A percentile compares a stretch with the other conserved stretches of the same genome.
phyloP scores from a whole-genome alignment of 2,888 invertebrate species.

The Lordiphosa andalusiaca region DNA sequence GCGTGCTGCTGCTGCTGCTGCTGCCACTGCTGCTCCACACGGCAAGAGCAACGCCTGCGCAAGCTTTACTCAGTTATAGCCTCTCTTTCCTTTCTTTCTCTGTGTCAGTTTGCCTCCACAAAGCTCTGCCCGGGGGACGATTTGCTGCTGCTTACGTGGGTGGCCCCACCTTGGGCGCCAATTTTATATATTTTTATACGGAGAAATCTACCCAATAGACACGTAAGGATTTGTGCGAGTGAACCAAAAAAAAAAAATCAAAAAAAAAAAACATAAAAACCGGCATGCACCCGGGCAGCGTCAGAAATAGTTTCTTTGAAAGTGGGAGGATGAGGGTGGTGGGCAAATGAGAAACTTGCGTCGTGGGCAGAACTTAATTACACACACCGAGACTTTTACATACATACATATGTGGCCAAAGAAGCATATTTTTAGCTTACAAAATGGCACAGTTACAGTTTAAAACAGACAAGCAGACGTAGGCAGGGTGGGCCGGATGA shows the following conservation, averaged over 20 bases:
- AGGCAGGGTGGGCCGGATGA: neutral
- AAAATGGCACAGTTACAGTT: slow-evolving; percentile 60
- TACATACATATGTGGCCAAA: slow-evolving; percentile 7
- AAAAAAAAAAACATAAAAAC: slow-evolving; percentile 17
- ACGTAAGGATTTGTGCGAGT: slow-evolving; percentile 65
- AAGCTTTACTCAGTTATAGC: slow-evolving; percentile 17
- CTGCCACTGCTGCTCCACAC: slow-evolving; percentile 15
- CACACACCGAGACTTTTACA: slow-evolving; percentile 14
- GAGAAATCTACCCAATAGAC: slow-evolving; percentile 28
- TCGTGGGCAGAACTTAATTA: slow-evolving; percentile 46
- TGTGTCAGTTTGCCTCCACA: slow-evolving; percentile 19
- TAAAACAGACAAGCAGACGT: slow-evolving; percentile 26
- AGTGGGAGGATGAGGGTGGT: neutral
- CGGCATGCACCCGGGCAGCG: slow-evolving; percentile 47
- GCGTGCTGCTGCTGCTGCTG: slow-evolving; percentile 6
- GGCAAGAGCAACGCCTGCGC: slow-evolving; percentile 47
- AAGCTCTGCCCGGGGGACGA: slow-evolving; percentile 70
- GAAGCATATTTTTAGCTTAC: slow-evolving; percentile 61
- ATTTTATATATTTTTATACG: slow-evolving; percentile 43
- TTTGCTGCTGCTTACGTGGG: slow-evolving; percentile 45
- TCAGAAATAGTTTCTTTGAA: slow-evolving; percentile 68
- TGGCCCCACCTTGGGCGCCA: slow-evolving; percentile 20
- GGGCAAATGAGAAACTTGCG: slow-evolving; percentile 29
- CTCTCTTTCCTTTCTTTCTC: slow-evolving; percentile 10
- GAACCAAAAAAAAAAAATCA: slow-evolving; percentile 1